A percentile compares a stretch with the other conserved stretches of the same genome.
phyloP scores from a whole-genome alignment of 2,113 vertebrate genomes.

The Leucosticte australis region DNA sequence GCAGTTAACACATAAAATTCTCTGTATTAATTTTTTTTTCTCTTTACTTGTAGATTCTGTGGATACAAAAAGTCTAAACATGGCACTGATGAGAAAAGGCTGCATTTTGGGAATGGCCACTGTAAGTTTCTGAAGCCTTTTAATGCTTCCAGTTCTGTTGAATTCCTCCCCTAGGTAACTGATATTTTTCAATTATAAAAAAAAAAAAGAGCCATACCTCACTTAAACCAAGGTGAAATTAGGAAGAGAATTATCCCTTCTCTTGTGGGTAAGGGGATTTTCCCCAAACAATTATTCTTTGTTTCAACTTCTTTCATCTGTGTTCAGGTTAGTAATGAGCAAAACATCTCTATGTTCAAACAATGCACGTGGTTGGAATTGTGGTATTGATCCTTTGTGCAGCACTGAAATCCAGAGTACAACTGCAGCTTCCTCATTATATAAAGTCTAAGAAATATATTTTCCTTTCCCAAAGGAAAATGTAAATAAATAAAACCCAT shows the following conservation, averaged over 20 bases:
- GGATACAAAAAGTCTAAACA: constrained; percentile 95
- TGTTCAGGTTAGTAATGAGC: constrained; percentile 15
- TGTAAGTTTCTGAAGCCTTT: constrained; percentile 80
- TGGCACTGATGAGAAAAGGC: constrained; percentile 89
- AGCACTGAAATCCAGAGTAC: background rate
- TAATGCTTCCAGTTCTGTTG: background rate
- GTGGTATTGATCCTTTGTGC: background rate
- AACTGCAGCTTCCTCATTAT: constrained; percentile 23
- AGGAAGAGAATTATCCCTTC: background rate
- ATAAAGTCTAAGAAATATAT: constrained; percentile 4
- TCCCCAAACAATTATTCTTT: constrained; percentile 49
- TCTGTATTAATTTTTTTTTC: background rate
- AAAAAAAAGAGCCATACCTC: background rate
- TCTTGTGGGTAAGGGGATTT: background rate
- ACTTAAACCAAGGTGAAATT: constrained; percentile 28
- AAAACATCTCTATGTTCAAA: background rate
- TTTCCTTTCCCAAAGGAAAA: background rate
- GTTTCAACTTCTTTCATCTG: constrained; percentile 21
- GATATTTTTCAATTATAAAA: constrained; percentile 17
- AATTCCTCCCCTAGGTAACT: background rate
- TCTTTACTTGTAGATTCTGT: constrained; percentile 86
- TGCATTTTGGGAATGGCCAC: constrained; percentile 95
- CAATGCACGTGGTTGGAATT: background rate
- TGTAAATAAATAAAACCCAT: background rate
- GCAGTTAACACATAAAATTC: constrained; percentile 19